A percentile compares a stretch with the other conserved stretches of the same genome.
phyloP scores from a whole-genome alignment of 2,113 vertebrate species.

The Oryctolagus cuniculus region DNA sequence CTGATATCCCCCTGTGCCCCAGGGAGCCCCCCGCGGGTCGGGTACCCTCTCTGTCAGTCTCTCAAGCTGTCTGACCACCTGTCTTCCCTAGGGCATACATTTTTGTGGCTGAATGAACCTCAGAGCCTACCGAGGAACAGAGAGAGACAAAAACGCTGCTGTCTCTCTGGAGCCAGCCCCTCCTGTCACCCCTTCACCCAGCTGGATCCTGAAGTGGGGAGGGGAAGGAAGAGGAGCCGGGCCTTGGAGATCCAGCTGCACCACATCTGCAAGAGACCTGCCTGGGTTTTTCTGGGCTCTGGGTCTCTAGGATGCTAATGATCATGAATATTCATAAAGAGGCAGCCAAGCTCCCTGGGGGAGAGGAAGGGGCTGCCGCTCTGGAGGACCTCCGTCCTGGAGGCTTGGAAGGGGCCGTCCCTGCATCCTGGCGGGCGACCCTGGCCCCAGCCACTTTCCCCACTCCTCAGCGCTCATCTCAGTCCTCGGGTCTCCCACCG shows the following conservation, averaged over 20 bases:
- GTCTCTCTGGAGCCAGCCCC: conserved; percentile 37
- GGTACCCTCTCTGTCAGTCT: background rate
- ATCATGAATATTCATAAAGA: conserved; percentile 87
- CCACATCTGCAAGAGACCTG: conserved; percentile 78
- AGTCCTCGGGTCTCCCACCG: conserved; percentile 23
- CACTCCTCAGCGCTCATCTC: background rate
- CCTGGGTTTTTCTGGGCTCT: conserved; percentile 59
- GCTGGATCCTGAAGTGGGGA: conserved; percentile 7
- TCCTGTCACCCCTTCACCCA: conserved; percentile 49
- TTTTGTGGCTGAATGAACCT: conserved; percentile 52
- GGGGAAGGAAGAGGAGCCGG: background rate
- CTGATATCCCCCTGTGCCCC: background rate
- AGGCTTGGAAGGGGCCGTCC: background rate
- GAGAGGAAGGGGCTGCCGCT: conserved; percentile 30
- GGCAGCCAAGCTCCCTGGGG: conserved; percentile 3
- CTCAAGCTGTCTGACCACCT: conserved; percentile 23
- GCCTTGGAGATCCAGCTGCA: conserved; percentile 77
- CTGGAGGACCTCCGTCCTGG: background rate
- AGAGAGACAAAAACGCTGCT: conserved; percentile 13
- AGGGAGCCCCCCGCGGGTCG: background rate
- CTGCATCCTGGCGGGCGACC: background rate
- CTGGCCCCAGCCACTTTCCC: background rate
- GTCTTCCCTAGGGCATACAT: background rate
- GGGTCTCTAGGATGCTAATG: conserved; percentile 81
- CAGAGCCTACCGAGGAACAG: background rate